Evolutionary conservation across 2,888 invertebrate species (phyloP), one percentile per base, ranked within the genome.

Genomic region (Athalia circularis): DNA sequence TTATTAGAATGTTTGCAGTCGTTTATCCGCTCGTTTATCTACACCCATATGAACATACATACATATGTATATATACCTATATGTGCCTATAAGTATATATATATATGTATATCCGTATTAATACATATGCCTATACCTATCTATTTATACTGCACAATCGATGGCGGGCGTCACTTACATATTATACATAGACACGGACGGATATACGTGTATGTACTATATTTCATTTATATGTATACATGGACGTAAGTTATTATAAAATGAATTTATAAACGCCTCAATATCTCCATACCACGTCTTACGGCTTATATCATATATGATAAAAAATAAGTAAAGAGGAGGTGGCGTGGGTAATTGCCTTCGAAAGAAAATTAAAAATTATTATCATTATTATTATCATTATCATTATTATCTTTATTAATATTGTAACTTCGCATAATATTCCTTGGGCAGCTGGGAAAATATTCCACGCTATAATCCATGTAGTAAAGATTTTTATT

Each of bases 1-100:
- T 59, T 47, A 72, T 72, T 59, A 59, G 72, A 59, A 72, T 72
- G 59, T 72, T 72, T 59, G 72, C 47, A 59, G 72, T 59, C 72
- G 72, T 72, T 72, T 72, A 72, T 72, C 72, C 48, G 11, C 52
- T 5, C 29, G 52, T 52, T 43, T 52, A 68, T 52, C 50, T 68
- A 68, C 29, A 43, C 4, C 3, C 13, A 11, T 7, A 54, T 50
- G 43, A 5, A 15, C 3, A 4, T 65, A 65, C n/a, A 65, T 47
- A 13, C 13, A 3, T 67, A 43, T 43, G 29, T 50, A 65, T 15
- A 50, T 4, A 67, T 52, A 67, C 29, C 13, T 0, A 4, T 67
- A 67, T 2, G 29, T 29, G 29, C 29, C 29, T 29, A 29, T 29
- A 29, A 2, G 29, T 50, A 9, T 67, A 13, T 15, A 7, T n/a